Percentiles rank a stretch among this genome's conserved stretches.
phyloP scores from a whole-genome alignment of 2,113 vertebrate genomes.

The Grammomys surdaster region DNA sequence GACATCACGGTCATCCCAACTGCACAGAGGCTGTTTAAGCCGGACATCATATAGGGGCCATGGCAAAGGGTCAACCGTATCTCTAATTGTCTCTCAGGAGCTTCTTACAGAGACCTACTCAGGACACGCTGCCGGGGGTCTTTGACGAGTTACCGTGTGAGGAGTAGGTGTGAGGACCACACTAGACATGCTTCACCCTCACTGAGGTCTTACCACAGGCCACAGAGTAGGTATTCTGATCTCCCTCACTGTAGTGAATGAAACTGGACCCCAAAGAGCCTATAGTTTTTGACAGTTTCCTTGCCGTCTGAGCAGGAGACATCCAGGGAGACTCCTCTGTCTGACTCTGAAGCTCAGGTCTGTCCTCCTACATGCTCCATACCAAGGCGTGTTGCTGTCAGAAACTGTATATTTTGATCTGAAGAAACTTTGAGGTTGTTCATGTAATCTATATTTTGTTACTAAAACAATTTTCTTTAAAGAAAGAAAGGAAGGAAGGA shows the following conservation, averaged over 20 bases:
- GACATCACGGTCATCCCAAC: no score
- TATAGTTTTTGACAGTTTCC: not conserved
- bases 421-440: not conserved
- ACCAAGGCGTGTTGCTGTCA: not conserved
- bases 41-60: not conserved
- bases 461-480: constrained; percentile 42
- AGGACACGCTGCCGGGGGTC: not conserved
- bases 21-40: not conserved
- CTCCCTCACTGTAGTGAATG: not conserved
- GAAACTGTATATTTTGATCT: not conserved
- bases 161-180: no score
- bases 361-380: accelerated
- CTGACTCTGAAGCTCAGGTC: not conserved
- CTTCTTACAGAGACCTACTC: not conserved
- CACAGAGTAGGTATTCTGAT: not conserved
- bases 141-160: not conserved
- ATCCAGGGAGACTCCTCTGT: not conserved
- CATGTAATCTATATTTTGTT: constrained; percentile 31
- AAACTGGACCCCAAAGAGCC: not conserved
- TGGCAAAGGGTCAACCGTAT: not conserved
- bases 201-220: not conserved
- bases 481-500: not conserved
- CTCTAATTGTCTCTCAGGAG: not conserved
- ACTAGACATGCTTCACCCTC: not conserved
- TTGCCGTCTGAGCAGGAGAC: not conserved